These are phyloP conservation scores for Sturnira hondurensis DNA, from an alignment of 2,113 vertebrate genomes.

Conservation along the genomic window DNA sequence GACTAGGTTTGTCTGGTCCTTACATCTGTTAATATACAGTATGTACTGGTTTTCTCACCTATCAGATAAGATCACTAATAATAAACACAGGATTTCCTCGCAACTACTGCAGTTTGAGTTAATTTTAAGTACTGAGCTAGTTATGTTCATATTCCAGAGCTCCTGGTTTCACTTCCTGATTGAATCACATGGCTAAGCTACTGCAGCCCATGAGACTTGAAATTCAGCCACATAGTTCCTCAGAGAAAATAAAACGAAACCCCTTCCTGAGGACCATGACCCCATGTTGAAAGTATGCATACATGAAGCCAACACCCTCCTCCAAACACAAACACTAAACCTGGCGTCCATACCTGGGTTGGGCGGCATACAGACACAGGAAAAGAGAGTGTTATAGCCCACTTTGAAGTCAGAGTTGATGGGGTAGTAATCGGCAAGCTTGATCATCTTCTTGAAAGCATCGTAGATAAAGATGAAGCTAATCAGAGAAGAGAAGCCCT, in stretches of 20 bases:
- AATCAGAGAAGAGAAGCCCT: slow-evolving; percentile 97
- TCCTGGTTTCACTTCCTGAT: neutral
- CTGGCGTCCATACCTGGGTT: slow-evolving; percentile 81
- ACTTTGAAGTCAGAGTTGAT: slow-evolving; percentile 89
- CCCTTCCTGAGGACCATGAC: neutral
- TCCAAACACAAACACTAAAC: neutral
- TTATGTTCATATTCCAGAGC: neutral
- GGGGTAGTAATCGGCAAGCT: slow-evolving; percentile 92
- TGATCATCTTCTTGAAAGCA: slow-evolving; percentile 99
- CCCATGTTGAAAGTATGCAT: too few species aligned
- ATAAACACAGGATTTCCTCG: neutral
- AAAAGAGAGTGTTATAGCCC: slow-evolving; percentile 89
- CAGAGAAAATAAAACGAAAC: neutral
- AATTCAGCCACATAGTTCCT: neutral
- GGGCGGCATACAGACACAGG: slow-evolving; percentile 90
- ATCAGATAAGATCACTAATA: neutral
- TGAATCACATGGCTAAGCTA: neutral
- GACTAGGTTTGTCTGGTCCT: neutral
- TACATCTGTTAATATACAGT: neutral
- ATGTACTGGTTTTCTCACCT: neutral
- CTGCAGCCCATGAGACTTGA: neutral
- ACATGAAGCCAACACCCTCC: neutral
- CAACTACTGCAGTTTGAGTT: neutral
- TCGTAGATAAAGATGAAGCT: slow-evolving; percentile 99
- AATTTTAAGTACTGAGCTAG: neutral